Base-by-base conservation (phyloP, 2,888 invertebrate species). In the Holacanthella duospinosa region DNA sequence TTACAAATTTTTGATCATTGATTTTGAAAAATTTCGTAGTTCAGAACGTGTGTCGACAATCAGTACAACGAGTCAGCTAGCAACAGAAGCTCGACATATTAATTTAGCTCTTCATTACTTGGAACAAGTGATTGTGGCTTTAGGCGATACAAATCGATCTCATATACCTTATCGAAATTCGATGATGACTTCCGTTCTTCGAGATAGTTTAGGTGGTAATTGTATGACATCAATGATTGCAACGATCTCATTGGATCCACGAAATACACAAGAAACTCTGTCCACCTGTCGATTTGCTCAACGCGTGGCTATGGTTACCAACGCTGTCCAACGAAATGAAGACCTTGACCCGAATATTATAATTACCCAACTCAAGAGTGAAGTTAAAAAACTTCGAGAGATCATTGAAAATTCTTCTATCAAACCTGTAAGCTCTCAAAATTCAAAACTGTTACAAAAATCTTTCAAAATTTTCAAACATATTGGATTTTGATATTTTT, bases 241-340 rank as follows among this genome's bases (percentile, higher is more conserved):
- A n/a, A 81, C 78, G 2, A 68, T 81, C 53, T 77, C 78, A 27
- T 62, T 77, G 9, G 75, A 76, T 6, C 63, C 66, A 19, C 68
- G 66, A 16, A 62, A 57, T 26, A 29, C 19, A 21, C 53, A 25
- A 36, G 82, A 82, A 76, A 80, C 81, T 2, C 73, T 82, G 67
- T 80, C 81, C 29, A 82, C 82, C 29, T 82, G 82, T 69, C 78
- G 79, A 74, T 82, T 82, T 71, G 78, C 82, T 2, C 81, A 82
- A 70, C 75, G 81, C 66, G 82, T 82, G 2, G 79, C 81, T 2
- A 70, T 80, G 53, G 77, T 82, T 21, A 78, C 74, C 60, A 80
- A 81, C 64, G 78, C 80, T 60, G 77, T 79, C 4, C 75, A 75
- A 25, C 74, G 79, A 55, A 79, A 79, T 65, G 76, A 79, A 66